These are phyloP conservation scores for Himalopsyche japonica DNA, from an alignment of 2,888 invertebrate species.

Conservation along the genomic window DNA sequence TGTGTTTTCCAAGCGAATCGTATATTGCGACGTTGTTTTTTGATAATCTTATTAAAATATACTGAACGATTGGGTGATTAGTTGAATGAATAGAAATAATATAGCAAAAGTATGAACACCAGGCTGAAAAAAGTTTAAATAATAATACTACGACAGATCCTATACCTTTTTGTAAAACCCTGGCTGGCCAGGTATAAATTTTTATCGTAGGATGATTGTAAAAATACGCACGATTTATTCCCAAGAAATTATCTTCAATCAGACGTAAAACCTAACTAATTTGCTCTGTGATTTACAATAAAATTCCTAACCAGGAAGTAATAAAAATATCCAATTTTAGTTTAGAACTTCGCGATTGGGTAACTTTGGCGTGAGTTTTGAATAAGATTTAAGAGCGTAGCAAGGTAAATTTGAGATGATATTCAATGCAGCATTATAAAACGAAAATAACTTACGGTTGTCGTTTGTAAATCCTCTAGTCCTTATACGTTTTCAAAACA, in stretches of 20 bases:
- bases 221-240: background rate
- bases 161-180: too few relatives aligned
- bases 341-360: background rate
- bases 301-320: background rate
- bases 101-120: too few relatives aligned
- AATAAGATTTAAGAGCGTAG: background rate
- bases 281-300: background rate
- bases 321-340: background rate
- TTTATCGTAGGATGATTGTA: background rate
- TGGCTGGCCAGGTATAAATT: too few relatives aligned
- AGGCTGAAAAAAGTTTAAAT: too few relatives aligned
- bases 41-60: too few relatives aligned
- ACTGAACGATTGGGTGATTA: too few relatives aligned
- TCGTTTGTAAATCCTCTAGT: constrained; percentile 18
- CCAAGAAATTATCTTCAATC: background rate
- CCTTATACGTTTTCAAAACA: constrained; percentile 21
- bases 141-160: too few relatives aligned
- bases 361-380: constrained; percentile 3
- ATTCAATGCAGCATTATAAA: too few relatives aligned
- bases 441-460: constrained; percentile 9
- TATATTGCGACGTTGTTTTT: too few relatives aligned
- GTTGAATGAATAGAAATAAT: too few relatives aligned
- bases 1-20: too few relatives aligned
- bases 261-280: background rate
- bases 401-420: background rate